Conservation (phyloP, 2,797 vertebrate genomes). For the Nasua narica region DNA sequence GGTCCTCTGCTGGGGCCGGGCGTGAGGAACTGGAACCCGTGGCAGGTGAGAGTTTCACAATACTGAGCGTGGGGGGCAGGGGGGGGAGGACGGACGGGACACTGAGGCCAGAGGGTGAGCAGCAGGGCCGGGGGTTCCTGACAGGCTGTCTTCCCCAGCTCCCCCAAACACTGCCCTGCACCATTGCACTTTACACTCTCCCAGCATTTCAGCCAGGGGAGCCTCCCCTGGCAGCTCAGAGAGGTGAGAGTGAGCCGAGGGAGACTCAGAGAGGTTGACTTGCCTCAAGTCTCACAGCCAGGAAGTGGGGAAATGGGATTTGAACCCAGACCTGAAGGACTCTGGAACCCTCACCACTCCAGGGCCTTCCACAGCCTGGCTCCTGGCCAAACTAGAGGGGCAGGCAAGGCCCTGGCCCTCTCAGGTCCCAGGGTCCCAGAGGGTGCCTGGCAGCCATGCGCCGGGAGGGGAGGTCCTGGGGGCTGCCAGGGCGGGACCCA, state of each 20-base stretch:
- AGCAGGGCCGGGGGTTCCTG: neutral
- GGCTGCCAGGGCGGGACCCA: neutral
- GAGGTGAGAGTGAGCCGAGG: neutral
- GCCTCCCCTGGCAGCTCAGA: neutral
- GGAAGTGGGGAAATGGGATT: neutral
- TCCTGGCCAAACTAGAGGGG: neutral
- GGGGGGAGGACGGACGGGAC: neutral
- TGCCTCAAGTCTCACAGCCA: neutral
- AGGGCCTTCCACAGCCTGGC: neutral
- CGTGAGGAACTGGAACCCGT: neutral
- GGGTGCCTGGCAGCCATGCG: neutral
- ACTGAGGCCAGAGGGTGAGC: neutral
- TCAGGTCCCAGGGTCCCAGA: neutral
- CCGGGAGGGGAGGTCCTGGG: neutral
- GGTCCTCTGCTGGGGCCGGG: accelerated
- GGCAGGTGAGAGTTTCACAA: conserved; percentile 44
- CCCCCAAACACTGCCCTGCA: neutral
- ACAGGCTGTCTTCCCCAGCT: neutral
- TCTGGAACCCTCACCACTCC: neutral
- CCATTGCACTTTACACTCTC: neutral
- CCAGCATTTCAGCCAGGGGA: neutral
- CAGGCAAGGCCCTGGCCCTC: neutral
- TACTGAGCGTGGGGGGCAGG: neutral
- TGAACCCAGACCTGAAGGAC: neutral
- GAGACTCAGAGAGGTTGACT: neutral